Percentiles rank a stretch among this genome's conserved stretches.
Evolutionary conservation across 1,140 invertebrate species (phyloP).

Genomic region (Trichonephila clavipes): DNA sequence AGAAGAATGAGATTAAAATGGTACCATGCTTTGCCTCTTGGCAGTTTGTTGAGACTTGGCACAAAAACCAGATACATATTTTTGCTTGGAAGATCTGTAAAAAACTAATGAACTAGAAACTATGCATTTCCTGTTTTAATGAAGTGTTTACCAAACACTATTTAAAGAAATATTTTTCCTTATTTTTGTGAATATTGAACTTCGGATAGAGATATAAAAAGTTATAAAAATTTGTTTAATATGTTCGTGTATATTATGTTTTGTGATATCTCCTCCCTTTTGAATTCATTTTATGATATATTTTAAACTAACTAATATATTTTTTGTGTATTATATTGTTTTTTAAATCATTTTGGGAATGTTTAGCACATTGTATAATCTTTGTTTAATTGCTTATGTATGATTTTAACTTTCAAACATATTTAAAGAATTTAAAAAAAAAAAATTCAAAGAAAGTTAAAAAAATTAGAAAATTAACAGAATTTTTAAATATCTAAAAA

Average conservation of each 20-base stretch:
- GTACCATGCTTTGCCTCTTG: conserved; percentile 9
- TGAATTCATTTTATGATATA: no score
- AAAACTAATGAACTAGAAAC: background rate
- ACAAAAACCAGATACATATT: conserved; percentile 19
- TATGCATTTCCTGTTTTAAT: background rate
- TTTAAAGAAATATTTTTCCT: background rate
- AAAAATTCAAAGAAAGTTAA: no score
- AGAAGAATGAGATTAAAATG: conserved; percentile 47
- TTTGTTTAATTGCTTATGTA: no score
- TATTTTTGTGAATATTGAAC: background rate
- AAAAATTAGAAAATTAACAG: no score
- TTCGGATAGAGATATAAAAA: background rate
- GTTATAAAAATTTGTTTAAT: background rate
- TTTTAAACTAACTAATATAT: no score
- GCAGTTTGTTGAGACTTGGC: conserved; percentile 29
- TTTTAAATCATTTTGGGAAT: no score
- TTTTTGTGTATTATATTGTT: no score
- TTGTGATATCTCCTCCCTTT: no score
- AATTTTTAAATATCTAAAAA: no score
- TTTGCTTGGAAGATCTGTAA: background rate
- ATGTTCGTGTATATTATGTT: background rate
- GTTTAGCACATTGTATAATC: no score
- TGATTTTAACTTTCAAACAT: no score
- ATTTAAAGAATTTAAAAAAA: no score
- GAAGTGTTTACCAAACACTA: background rate